Percentiles rank a stretch among this genome's conserved stretches.
Evolutionary conservation across 1,140 invertebrate genomes (phyloP).

Genomic region (Pogonus chalceus): DNA sequence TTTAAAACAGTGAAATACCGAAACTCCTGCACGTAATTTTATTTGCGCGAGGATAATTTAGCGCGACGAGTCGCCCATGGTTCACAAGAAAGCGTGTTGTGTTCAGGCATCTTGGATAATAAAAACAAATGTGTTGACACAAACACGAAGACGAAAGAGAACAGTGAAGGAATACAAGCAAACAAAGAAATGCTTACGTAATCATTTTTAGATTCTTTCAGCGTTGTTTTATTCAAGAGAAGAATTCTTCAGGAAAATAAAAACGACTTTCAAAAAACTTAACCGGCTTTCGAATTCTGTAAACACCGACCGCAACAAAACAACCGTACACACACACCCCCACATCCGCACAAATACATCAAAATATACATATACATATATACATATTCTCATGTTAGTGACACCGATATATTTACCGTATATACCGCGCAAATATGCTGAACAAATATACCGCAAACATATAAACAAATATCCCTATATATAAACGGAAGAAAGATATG

Average conservation of each 20-base stretch:
- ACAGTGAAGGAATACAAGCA: not conserved
- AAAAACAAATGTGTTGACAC: not conserved
- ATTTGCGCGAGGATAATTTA: not conserved
- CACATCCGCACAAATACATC: not conserved
- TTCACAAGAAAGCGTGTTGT: not conserved
- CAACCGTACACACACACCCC: too few species aligned
- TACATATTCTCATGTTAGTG: not conserved
- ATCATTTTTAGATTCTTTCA: not conserved
- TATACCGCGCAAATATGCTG: too few species aligned
- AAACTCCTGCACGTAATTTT: not conserved
- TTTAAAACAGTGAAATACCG: not conserved
- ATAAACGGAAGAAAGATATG: not conserved
- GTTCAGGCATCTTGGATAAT: not conserved
- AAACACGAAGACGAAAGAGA: not conserved
- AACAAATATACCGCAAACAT: too few species aligned
- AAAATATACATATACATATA: not conserved
- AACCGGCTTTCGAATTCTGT: not conserved
- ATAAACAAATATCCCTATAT: not conserved
- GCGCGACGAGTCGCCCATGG: not conserved
- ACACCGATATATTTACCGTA: not conserved
- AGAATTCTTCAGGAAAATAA: not conserved
- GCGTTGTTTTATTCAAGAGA: constrained; percentile 2
- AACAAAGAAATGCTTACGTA: constrained; percentile 6
- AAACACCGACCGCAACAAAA: too few species aligned
- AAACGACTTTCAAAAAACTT: not conserved